Base-by-base conservation (phyloP, 2,888 invertebrate species). In the Anodontia alba region DNA sequence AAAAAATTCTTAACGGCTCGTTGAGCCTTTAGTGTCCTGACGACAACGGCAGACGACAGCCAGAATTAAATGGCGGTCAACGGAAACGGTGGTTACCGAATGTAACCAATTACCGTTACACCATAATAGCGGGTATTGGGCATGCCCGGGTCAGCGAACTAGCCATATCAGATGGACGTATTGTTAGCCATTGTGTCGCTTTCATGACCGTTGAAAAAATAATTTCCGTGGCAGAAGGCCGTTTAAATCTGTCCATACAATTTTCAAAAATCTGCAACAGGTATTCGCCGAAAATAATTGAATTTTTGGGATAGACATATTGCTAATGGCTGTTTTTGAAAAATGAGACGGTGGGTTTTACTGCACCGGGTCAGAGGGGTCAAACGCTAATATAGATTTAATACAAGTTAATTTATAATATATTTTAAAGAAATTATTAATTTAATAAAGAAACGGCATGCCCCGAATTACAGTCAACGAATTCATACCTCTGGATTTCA, bases 51-150 rank as follows among this genome's bases (percentile, higher is more conserved):
- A 71, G 77, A 74, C 68, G 74, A 71, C 68, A 66, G 67, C 31
- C 74, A 77, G 74, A 72, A n/a, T 67, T 68, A 49, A 43, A 67
- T 66, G 46, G 42, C 75, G 72, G 69, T 42, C 71, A 83, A 62
- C 83, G 83, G 83, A 83, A 83, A 73, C 80, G 72, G 38, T 69
- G 69, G 66, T 76, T 76, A 54, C 38, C 68, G 70, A 62, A 71
- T 74, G 81, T 79, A 76, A 73, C 69, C 82, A 82, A 85, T 85
- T 82, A 85, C 85, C 76, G 80, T 80, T 85, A 80, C 78, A 74
- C 73, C 76, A 70, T 82, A 85, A 82, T 82, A 67, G 70, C 66
- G 31, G 46, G 83, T 69, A 69, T 49, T 54, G 23, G 71, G 69
- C 76, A 62, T 76, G 82, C 80, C 82, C 78, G 54, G 85, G 85